These are phyloP conservation scores for Cladopsammia gracilis DNA, from an alignment of 64 coral and sea anemone genomes.

Conservation along the genomic window DNA sequence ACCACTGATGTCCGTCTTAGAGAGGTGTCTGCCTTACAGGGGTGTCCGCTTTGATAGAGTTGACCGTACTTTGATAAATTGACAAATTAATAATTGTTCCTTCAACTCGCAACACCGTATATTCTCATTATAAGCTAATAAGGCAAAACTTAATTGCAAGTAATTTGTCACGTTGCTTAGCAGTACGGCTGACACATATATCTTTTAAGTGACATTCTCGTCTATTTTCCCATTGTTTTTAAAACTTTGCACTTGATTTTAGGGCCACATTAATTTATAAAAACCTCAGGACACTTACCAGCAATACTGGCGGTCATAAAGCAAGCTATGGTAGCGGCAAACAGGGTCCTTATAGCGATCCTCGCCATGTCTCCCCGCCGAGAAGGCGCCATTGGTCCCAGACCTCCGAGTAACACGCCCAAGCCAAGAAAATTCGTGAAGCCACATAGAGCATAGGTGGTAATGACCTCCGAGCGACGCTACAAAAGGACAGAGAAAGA, in stretches of 20 bases:
- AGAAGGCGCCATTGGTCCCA: slow-evolving; percentile 89
- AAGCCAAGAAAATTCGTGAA: slow-evolving; percentile 91
- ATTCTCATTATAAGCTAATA: too few species aligned
- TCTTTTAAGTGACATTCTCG: too few species aligned
- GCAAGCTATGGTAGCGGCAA: slow-evolving; percentile 88
- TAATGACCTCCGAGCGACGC: slow-evolving; percentile 86
- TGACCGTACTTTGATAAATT: too few species aligned
- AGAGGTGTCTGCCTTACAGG: too few species aligned
- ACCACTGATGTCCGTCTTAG: too few species aligned
- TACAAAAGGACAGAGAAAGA: slow-evolving; percentile 5
- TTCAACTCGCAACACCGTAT: too few species aligned
- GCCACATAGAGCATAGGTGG: slow-evolving; percentile 91
- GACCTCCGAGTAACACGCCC: slow-evolving; percentile 78
- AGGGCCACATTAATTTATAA: neutral
- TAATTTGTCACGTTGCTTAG: too few species aligned
- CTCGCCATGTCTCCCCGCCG: slow-evolving; percentile 86
- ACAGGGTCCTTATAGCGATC: slow-evolving; percentile 81
- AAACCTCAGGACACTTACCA: slow-evolving; percentile 13
- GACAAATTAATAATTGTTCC: too few species aligned
- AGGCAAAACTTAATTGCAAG: too few species aligned
- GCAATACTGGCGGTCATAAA: slow-evolving; percentile 97
- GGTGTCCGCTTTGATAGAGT: too few species aligned
- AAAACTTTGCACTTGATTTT: too few species aligned
- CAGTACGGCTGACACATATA: too few species aligned
- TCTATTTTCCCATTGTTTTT: neutral